Evolutionary conservation across 1,140 invertebrate species (phyloP).

Genomic region (Ceratoteleas bidentatus): DNA sequence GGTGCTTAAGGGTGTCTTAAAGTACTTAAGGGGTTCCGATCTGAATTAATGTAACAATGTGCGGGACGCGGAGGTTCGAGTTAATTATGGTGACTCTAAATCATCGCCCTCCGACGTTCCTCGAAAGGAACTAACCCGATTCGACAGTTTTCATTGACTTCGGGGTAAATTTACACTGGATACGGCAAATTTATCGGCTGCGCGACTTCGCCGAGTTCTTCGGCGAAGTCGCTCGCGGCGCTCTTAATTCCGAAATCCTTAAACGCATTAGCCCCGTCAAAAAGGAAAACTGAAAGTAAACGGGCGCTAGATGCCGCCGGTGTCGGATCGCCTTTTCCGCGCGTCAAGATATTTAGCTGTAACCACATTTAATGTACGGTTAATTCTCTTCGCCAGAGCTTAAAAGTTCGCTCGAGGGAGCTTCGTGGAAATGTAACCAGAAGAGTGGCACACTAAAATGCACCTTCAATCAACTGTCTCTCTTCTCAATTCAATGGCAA

Average conservation of each 20-base stretch:
- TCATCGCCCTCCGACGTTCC: neutral
- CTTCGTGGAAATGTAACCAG: constrained; percentile 23
- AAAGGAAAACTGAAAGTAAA: constrained; percentile 8
- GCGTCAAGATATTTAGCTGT: constrained; percentile 18
- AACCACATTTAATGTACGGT: constrained; percentile 39
- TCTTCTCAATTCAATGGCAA: constrained; percentile 15
- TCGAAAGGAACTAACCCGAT: neutral
- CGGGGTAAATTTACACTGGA: neutral
- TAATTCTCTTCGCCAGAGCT: constrained; percentile 31
- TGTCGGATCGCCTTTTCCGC: constrained; percentile 7
- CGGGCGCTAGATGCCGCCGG: neutral
- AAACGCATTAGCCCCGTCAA: constrained; percentile 2
- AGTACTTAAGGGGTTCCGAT: neutral
- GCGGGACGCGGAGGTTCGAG: neutral
- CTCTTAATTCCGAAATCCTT: constrained; percentile 2
- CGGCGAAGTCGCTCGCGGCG: neutral
- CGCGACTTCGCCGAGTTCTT: neutral
- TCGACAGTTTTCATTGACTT: neutral
- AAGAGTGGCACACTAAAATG: constrained; percentile 32
- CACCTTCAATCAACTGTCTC: constrained; percentile 9
- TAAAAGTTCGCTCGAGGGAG: constrained; percentile 32
- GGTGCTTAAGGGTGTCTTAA: neutral
- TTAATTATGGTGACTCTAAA: neutral
- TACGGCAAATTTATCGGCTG: neutral
- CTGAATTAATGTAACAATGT: no score